Base-by-base conservation (phyloP, 2,888 invertebrate genomes). In the Lordiphosa fenestrarum region DNA sequence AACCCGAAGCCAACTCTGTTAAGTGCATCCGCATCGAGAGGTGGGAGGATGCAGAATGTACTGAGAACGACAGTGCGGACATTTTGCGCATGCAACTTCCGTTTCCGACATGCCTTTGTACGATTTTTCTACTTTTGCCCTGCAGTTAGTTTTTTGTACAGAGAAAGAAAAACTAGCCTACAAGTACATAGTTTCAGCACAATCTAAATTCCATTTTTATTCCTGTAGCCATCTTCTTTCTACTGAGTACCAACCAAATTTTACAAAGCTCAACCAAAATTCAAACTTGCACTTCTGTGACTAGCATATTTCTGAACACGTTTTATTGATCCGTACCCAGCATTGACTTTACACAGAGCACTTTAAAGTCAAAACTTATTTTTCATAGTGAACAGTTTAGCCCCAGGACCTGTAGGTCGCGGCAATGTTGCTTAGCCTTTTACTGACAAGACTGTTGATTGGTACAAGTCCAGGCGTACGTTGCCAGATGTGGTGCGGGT, bases 31-130 rank as follows among this genome's bases (percentile, higher is more conserved):
- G 36, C 67, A 55, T 15, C 42, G 40, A 60, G 46, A 51, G 25
- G 37, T 36, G 35, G 47, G 25, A 46, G 42, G 37, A 44, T 35
- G 13, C 23, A 7, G 13, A 25, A 25, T 6, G 15, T 19, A 30
- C 42, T 44, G 49, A 39, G 51, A 51, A 51, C 60, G 50, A 52
- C 62, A 58, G 44, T 46, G 54, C 55, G 62, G 55, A 57, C 78
- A 61, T 63, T 77, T 77, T 60, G 40, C 84, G 63, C 71, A 77
- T 82, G 85, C 75, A 77, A 71, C 85, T 83, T 82, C 85, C 77
- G 75, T 68, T 77, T 84, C 83, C 83, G 75, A 62, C 82, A 66
- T 66, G 78, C 71, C 71, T 81, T 84, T 84, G 74, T 74, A 56
- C 62, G 50, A 36, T 46, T 40, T 38, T 48, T 7, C 46, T 30